Evolutionary conservation across 2,797 vertebrate genomes (phyloP).

Genomic region (Coccyzus lansbergi): DNA sequence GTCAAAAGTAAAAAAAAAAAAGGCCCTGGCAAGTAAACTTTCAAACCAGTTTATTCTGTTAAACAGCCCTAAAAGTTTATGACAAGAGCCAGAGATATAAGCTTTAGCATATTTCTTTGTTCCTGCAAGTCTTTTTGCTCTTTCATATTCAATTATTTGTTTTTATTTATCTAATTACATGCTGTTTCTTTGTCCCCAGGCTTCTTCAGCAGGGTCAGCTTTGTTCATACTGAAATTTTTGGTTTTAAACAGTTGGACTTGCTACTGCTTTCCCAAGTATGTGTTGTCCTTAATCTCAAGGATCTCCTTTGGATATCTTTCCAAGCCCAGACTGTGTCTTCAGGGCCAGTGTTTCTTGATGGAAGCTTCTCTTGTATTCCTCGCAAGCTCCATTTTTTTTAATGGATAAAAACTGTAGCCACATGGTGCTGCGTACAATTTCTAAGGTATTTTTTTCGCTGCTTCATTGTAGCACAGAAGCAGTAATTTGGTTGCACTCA

Average conservation of each 20-base stretch:
- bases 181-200: not conserved
- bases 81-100: not conserved
- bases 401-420: not conserved
- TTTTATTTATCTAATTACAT: not conserved
- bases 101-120: not conserved
- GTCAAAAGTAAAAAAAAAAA: not conserved
- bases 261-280: accelerated
- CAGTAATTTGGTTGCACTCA: not conserved
- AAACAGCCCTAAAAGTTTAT: not conserved
- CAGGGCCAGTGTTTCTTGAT: not conserved
- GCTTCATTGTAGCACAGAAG: not conserved
- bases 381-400: not conserved
- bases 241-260: not conserved
- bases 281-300: not conserved
- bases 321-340: not conserved
- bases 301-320: not conserved
- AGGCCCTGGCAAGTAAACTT: not conserved
- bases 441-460: not conserved
- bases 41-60: not conserved
- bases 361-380: not conserved
- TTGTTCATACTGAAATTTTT: not conserved
- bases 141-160: not conserved
- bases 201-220: not conserved
- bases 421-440: not conserved
- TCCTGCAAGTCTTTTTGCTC: not conserved